Conservation (phyloP, 35 echinoderm and acorn worm species). For the Nesometra sesokonis region DNA sequence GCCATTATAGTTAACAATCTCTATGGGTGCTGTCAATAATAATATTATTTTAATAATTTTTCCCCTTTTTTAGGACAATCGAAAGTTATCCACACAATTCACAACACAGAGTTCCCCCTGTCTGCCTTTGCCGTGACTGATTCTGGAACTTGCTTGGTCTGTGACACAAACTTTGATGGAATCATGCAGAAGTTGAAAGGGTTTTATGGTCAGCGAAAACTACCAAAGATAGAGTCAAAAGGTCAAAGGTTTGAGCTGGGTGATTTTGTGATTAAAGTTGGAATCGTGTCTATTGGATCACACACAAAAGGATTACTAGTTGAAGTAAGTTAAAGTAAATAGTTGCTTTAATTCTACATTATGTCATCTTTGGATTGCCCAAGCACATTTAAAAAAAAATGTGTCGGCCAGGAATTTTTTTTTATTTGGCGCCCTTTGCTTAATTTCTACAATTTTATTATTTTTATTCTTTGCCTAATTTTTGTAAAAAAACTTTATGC, state of each 20-base stretch:
- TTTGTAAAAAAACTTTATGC: too few relatives aligned
- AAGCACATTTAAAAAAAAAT: too few relatives aligned
- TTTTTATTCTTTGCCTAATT: too few relatives aligned
- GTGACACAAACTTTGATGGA: slow-evolving; percentile 74
- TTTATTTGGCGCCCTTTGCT: too few relatives aligned
- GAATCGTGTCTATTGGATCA: slow-evolving; percentile 76
- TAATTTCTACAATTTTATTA: too few relatives aligned
- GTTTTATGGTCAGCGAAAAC: slow-evolving; percentile 71
- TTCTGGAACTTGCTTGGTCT: slow-evolving; percentile 42
- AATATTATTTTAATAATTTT: too few relatives aligned
- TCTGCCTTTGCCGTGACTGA: slow-evolving; percentile 70
- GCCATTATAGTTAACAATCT: too few relatives aligned
- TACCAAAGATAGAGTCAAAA: slow-evolving; percentile 81
- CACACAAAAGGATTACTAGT: slow-evolving; percentile 83
- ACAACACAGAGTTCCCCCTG: slow-evolving; percentile 75
- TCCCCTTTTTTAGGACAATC: slow-evolving; percentile 27
- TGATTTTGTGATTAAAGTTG: slow-evolving; percentile 83
- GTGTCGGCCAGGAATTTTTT: too few relatives aligned
- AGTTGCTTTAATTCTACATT: too few relatives aligned
- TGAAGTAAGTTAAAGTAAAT: slow-evolving; percentile 45
- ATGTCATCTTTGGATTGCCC: too few relatives aligned
- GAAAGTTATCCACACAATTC: slow-evolving; percentile 80
- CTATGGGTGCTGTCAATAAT: too few relatives aligned
- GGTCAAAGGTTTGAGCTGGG: slow-evolving; percentile 74
- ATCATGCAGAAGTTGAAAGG: slow-evolving; percentile 78